Evolutionary conservation across 2,113 vertebrate species (phyloP).

Genomic region (Danio rerio): DNA sequence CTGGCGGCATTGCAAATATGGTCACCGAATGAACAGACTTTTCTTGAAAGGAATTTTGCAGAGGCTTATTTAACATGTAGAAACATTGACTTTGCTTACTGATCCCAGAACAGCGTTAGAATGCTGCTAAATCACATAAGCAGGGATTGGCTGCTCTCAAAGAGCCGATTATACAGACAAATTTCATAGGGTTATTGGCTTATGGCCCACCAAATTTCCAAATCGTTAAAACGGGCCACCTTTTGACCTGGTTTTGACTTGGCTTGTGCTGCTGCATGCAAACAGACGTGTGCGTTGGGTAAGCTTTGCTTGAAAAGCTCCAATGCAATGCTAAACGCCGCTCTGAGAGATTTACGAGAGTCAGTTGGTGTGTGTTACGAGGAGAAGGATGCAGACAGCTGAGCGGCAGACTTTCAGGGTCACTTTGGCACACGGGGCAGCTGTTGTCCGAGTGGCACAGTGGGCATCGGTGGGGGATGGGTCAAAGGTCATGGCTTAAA

Average conservation of each 20-base stretch:
- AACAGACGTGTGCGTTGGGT: neutral
- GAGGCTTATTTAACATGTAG: neutral
- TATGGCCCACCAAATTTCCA: neutral
- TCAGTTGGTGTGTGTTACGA: constrained; percentile 39
- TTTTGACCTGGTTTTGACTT: constrained; percentile 34
- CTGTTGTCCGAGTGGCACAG: constrained; percentile 39
- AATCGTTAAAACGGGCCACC: constrained; percentile 25
- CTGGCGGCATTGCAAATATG: too few species aligned
- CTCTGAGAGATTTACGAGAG: constrained; percentile 39
- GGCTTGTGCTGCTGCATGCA: neutral
- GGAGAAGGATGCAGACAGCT: constrained; percentile 45
- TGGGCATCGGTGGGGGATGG: constrained; percentile 25
- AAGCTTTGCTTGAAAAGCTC: neutral
- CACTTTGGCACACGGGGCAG: constrained; percentile 52
- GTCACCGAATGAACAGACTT: too few species aligned
- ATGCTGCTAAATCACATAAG: constrained; percentile 51
- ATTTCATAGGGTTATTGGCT: constrained; percentile 14
- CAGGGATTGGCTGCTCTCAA: neutral
- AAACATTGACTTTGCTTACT: constrained; percentile 22
- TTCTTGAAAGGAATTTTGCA: too few species aligned
- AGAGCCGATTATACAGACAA: constrained; percentile 32
- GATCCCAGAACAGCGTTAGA: constrained; percentile 32
- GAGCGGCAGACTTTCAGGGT: constrained; percentile 67
- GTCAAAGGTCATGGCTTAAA: constrained; percentile 70
- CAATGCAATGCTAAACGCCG: constrained; percentile 1